Percentiles rank a stretch among this genome's conserved stretches.
Evolutionary conservation across 2,113 vertebrate species (phyloP).

Genomic region (Takifugu flavidus): DNA sequence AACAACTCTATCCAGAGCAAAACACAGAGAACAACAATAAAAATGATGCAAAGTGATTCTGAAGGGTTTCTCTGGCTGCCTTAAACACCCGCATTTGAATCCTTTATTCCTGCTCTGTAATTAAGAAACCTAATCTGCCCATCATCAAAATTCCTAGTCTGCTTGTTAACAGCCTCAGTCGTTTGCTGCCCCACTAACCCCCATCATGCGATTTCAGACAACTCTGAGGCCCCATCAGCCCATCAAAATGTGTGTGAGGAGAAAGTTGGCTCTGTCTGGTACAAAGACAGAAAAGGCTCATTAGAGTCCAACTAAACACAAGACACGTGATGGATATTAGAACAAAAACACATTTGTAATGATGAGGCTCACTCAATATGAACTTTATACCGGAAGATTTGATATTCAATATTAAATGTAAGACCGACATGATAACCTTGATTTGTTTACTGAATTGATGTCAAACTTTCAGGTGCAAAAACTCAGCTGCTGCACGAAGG

Average conservation of each 20-base stretch:
- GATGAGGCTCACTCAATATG: no score
- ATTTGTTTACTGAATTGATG: no score
- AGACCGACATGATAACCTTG: no score
- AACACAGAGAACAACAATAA: constrained; percentile 46
- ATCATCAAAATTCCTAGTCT: constrained; percentile 48
- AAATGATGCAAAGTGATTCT: constrained; percentile 2
- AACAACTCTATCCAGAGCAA: constrained; percentile 71
- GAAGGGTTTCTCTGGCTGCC: constrained; percentile 2
- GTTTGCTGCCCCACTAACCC: constrained; percentile 25
- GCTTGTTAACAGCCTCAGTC: constrained; percentile 44
- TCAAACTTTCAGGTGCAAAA: no score
- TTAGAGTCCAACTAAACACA: constrained; percentile 4
- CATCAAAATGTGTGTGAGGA: constrained; percentile 19
- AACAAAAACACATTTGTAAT: no score
- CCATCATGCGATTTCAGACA: constrained; percentile 12
- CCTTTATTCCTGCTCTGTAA: constrained; percentile 43
- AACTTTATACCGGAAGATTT: no score
- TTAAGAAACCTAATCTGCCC: constrained; percentile 40
- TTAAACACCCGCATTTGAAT: constrained; percentile 27
- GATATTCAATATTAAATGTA: no score
- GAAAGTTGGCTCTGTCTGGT: constrained; percentile 20
- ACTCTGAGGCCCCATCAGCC: constrained; percentile 13
- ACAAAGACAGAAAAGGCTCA: constrained; percentile 12
- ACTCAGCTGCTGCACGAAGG: no score
- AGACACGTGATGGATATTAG: background rate